Evolutionary conservation across 1,140 invertebrate species (phyloP), one percentile per base, ranked within the genome.

Genomic region (Acyrthosiphon pisum): DNA sequence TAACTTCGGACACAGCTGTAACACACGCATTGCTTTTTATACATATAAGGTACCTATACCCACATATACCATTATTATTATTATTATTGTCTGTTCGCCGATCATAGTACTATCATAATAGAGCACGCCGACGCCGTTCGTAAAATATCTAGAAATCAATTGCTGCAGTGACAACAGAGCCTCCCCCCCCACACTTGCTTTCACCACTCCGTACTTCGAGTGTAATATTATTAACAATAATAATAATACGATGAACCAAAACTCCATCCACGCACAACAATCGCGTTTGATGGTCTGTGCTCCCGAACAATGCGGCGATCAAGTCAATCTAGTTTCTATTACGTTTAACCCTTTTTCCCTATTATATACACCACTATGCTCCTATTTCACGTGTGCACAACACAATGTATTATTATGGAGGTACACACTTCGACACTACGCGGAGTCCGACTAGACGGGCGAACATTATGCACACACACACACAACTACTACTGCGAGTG

Each of bases 271-370:
- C 35, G 84, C 20, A 48, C 84, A n/a, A 87, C 87, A 89, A 89
- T 89, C 48, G 87, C 35, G 20, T 53, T 53, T 37, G 87, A 89
- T n/a, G 48, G 90, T 56, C 88, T 20, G 35, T 35, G 88, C 44
- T 48, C 50, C 41, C 35, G 89, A 46, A 91, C 90, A 91, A 91
- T 44, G 14, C 50, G 53, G 46, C 53, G 44, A 9, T 44, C n/a
- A 37, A 35, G 35, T 89, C 44, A 68, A 60, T 91, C 88, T 56
- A 68, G 90, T 91, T 91, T 91, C 90, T 91, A 46, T 91, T 68
- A 41, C 90, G 56, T 91, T 91, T 46, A 60, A 91, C 90, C 90
- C 90, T 44, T 91, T 60, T 91, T 30, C 53, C 90, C 23, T 35
- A 46, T 37, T n/a, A n/a, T 7, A 76, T 8, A 30, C 9, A 30